Conservation (phyloP, 2,797 vertebrate genomes). For the Petrocephalus sullivani region DNA sequence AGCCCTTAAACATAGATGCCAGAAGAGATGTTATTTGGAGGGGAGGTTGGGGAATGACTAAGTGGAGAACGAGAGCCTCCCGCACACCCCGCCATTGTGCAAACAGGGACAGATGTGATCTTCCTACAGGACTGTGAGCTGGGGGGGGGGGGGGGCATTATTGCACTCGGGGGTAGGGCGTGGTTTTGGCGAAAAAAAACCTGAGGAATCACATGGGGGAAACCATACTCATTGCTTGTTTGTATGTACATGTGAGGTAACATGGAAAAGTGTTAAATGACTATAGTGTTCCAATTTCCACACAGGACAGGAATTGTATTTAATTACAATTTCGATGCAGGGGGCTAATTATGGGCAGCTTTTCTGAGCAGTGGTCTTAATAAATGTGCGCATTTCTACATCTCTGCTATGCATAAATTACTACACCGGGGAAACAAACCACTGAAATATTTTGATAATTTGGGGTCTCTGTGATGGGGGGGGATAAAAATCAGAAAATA, state of each 20-base stretch:
- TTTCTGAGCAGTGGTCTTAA: neutral
- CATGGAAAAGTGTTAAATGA: neutral
- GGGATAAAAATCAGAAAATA: neutral
- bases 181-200: neutral
- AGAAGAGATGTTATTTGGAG: slow-evolving; percentile 25
- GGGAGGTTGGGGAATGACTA: slow-evolving; percentile 22
- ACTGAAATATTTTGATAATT: neutral
- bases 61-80: slow-evolving; percentile 27
- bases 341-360: neutral
- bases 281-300: neutral
- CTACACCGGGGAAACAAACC: neutral
- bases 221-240: neutral
- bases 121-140: neutral
- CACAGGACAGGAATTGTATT: neutral
- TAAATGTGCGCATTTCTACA: neutral
- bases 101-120: slow-evolving; percentile 37
- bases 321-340: neutral
- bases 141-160: neutral
- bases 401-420: neutral
- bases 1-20: neutral
- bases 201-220: neutral
- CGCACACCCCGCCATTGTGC: slow-evolving; percentile 13
- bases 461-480: neutral
- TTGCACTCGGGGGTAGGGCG: neutral
- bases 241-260: neutral